Percentiles rank a stretch among this genome's conserved stretches.
Conservation (phyloP, 2,113 vertebrate genomes). For the Carassius carassius region DNA sequence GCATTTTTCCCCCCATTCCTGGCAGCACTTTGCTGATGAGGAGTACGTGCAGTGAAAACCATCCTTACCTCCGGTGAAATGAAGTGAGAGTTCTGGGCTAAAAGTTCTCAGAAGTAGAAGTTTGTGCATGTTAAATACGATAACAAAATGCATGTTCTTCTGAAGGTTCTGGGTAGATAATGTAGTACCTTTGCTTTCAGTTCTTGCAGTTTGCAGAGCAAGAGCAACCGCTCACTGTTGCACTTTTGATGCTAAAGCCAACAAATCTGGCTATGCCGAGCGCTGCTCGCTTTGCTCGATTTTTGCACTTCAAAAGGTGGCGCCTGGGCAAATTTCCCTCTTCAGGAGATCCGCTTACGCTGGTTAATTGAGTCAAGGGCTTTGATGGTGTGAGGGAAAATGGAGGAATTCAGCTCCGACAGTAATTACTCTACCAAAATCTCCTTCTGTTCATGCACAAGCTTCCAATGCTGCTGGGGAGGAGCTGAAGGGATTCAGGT, state of each 20-base stretch:
- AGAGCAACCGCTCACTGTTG: slow-evolving; percentile 46
- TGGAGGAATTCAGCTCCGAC: slow-evolving; percentile 63
- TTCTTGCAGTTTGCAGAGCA: not conserved
- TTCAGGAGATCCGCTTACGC: slow-evolving; percentile 58
- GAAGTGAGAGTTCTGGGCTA: not conserved
- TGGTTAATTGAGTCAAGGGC: slow-evolving; percentile 70
- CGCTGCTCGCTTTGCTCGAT: slow-evolving; percentile 61
- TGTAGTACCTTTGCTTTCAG: slow-evolving; percentile 29
- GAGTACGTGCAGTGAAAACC: slow-evolving; percentile 34
- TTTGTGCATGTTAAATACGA: slow-evolving; percentile 8
- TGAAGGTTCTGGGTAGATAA: not conserved
- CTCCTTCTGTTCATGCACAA: slow-evolving; percentile 37
- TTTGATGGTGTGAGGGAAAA: slow-evolving; percentile 71
- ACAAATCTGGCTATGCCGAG: slow-evolving; percentile 55
- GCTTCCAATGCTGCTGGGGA: not conserved
- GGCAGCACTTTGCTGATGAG: slow-evolving; percentile 21
- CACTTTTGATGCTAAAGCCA: slow-evolving; percentile 50
- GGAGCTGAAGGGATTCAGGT: slow-evolving; percentile 36
- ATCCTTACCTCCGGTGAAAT: slow-evolving; percentile 22
- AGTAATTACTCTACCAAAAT: slow-evolving; percentile 69
- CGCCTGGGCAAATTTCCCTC: slow-evolving; percentile 51
- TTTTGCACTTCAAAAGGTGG: slow-evolving; percentile 74
- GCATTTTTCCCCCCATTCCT: slow-evolving; percentile 3
- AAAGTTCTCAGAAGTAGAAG: not conserved
- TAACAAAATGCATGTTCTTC: not conserved